Conservation (phyloP, 2,888 invertebrate genomes). For the Drosophila basisetae region DNA sequence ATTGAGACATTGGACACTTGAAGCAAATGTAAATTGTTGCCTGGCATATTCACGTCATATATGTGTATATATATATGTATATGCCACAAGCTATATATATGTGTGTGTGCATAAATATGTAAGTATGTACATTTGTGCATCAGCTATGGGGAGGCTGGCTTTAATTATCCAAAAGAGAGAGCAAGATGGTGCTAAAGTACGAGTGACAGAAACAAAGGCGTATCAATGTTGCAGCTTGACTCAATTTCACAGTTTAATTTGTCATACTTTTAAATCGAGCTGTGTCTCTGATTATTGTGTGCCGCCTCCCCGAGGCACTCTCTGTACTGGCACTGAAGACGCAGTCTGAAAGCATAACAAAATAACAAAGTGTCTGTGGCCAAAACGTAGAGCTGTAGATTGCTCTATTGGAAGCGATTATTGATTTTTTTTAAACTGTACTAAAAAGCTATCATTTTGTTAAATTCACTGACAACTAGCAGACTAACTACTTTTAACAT, state of each 20-base stretch:
- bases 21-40: conserved; percentile 57
- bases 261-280: conserved; percentile 7
- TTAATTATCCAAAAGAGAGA: conserved; percentile 42
- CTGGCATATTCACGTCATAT: conserved; percentile 44
- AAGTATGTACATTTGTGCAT: conserved; percentile 4
- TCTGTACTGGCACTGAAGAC: conserved; percentile 15
- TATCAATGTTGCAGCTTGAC: conserved; percentile 54
- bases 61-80: not conserved
- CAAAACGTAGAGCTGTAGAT: not conserved
- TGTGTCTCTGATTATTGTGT: conserved; percentile 44
- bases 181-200: not conserved
- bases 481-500: not conserved
- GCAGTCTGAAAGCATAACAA: conserved; percentile 38
- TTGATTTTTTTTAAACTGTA: not conserved
- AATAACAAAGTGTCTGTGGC: conserved; percentile 18
- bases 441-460: not conserved
- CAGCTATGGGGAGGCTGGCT: conserved; percentile 4
- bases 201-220: conserved; percentile 35
- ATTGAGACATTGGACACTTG: conserved; percentile 58
- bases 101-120: conserved; percentile 6
- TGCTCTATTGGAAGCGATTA: not conserved
- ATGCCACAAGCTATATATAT: conserved; percentile 6
- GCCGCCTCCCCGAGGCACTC: conserved; percentile 46
- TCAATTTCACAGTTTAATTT: conserved; percentile 29
- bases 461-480: not conserved